Evolutionary conservation across 2,113 vertebrate genomes (phyloP).

Genomic region (Neoarius graeffei): DNA sequence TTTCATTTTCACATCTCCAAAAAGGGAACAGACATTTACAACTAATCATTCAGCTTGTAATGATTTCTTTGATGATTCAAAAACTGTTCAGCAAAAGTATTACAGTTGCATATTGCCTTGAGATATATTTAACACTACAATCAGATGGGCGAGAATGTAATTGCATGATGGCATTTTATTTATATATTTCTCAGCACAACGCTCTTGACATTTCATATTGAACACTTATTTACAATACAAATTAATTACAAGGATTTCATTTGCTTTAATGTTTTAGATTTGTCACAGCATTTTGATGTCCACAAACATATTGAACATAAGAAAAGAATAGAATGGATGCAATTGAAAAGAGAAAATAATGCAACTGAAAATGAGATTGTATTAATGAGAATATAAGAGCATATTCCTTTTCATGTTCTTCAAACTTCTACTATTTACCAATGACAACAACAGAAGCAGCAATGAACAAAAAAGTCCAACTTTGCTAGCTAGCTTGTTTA

Average conservation of each 20-base stretch:
- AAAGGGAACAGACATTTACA: not conserved
- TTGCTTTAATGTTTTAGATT: not conserved
- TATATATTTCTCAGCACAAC: not conserved
- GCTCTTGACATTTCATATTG: not conserved
- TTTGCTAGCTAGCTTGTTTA: not conserved
- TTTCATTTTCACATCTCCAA: conserved; percentile 5
- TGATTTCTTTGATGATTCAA: conserved; percentile 2
- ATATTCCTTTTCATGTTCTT: not conserved
- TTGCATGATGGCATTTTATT: not conserved
- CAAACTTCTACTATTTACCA: not conserved
- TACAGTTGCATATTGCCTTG: not conserved
- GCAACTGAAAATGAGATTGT: not conserved
- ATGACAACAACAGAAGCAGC: not conserved
- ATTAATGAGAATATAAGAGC: not conserved
- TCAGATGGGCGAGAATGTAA: not conserved
- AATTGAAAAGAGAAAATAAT: too few relatives aligned
- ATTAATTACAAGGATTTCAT: not conserved
- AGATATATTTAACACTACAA: not conserved
- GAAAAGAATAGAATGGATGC: too few relatives aligned
- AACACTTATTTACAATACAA: not conserved
- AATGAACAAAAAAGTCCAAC: not conserved
- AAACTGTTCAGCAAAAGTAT: not conserved
- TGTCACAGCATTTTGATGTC: not conserved
- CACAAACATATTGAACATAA: not conserved
- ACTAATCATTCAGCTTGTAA: not conserved